A percentile compares a stretch with the other conserved stretches of the same genome.
phyloP scores from a whole-genome alignment of 2,113 vertebrate species.

The Chroicocephalus ridibundus region DNA sequence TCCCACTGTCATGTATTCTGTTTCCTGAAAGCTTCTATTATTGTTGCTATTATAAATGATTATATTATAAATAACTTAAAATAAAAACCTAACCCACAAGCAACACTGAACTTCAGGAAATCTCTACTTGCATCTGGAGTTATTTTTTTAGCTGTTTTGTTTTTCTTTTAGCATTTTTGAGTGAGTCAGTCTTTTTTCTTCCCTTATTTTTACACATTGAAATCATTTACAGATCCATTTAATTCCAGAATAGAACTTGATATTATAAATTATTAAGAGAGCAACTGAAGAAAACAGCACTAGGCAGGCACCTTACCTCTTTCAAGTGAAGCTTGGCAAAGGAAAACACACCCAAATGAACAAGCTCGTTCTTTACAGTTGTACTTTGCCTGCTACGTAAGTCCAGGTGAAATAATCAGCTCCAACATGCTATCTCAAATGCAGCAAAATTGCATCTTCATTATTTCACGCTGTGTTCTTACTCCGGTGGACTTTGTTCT shows the following conservation, averaged over 20 bases:
- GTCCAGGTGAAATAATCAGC: slow-evolving; percentile 49
- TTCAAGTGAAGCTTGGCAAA: neutral
- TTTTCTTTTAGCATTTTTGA: neutral
- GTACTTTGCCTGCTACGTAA: slow-evolving; percentile 63
- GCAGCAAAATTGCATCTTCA: slow-evolving; percentile 13
- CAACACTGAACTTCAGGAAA: neutral
- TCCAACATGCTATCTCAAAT: slow-evolving; percentile 14
- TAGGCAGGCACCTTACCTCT: slow-evolving; percentile 49
- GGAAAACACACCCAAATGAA: neutral
- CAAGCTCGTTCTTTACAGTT: neutral
- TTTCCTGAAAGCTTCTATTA: neutral
- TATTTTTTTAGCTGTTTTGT: neutral
- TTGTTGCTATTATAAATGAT: neutral
- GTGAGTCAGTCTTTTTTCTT: neutral
- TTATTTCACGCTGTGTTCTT: neutral
- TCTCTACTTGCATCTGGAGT: neutral
- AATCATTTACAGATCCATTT: neutral
- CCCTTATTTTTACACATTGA: neutral
- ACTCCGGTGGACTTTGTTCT: slow-evolving; percentile 38
- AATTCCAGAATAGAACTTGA: neutral
- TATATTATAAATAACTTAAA: neutral
- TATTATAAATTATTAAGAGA: slow-evolving; percentile 3
- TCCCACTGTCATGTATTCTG: neutral
- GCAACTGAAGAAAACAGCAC: neutral
- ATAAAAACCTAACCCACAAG: neutral